Conservation (phyloP, 2,888 invertebrate species). For the Zygothrica quintamaculata region DNA sequence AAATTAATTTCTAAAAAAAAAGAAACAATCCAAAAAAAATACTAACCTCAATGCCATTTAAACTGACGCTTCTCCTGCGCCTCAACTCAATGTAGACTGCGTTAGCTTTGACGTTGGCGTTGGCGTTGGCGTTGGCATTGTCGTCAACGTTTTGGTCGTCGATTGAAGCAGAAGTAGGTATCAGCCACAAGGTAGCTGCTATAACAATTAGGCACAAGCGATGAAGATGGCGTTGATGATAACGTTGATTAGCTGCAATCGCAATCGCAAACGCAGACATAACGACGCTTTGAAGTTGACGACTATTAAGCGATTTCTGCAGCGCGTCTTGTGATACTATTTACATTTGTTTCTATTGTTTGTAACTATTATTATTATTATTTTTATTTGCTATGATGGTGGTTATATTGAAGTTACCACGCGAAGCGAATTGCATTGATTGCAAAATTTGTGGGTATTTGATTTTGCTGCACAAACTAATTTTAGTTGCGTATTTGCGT, state of each 20-base stretch:
- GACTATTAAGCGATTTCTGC: conserved; percentile 41
- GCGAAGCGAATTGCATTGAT: conserved; percentile 61
- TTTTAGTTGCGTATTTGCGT: conserved; percentile 60
- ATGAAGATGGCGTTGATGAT: conserved; percentile 26
- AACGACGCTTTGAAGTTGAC: conserved; percentile 54
- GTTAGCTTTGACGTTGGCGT: conserved; percentile 12
- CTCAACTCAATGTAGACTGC: conserved; percentile 80
- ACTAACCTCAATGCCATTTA: conserved; percentile 83
- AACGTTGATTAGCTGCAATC: conserved; percentile 37
- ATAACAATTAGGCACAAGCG: conserved; percentile 64
- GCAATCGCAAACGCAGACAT: conserved; percentile 49
- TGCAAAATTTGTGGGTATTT: conserved; percentile 39
- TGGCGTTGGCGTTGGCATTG: conserved; percentile 5
- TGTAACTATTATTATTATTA: conserved; percentile 28
- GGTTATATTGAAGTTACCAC: conserved; percentile 40
- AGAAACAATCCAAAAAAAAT: no score
- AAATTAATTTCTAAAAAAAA: conserved; percentile 22
- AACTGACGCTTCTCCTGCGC: conserved; percentile 80
- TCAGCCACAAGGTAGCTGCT: conserved; percentile 58
- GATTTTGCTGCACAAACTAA: conserved; percentile 47
- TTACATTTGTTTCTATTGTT: conserved; percentile 46
- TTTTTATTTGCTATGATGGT: conserved; percentile 8
- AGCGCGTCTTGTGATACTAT: conserved; percentile 39
- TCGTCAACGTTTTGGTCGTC: neutral
- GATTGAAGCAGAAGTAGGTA: conserved; percentile 36